Base-by-base conservation (phyloP, 2,113 vertebrate species). In the Gopherus evgoodei region DNA sequence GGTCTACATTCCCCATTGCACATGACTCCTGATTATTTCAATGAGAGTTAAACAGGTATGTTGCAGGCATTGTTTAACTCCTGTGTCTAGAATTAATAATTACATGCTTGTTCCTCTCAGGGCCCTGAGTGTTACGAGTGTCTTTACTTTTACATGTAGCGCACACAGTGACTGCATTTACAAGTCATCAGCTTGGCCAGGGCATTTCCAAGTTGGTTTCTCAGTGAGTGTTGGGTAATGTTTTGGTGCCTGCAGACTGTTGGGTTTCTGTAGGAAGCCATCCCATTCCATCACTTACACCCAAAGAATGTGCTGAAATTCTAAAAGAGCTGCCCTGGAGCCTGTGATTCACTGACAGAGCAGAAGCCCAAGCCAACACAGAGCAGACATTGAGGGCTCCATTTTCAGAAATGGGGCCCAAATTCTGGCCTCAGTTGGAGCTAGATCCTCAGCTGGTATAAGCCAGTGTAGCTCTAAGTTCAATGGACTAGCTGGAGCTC, bases 31-130 rank as follows among this genome's bases (percentile, higher is more conserved):
- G 24, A 91, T 95, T 95, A 87, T 87, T 97, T 95, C 87, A 83
- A 50, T 92, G 87, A 88, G 82, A 94, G 87, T 8, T 38, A 84
- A 81, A 49, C 86, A 76, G 89, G 29, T 87, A 4, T 83, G 92
- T 93, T 90, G 87, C 91, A 75, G 86, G 80, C 69, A 95, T 92
- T 49, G 42, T 93, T 94, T 97, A 95, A 93, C 80, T 29, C 54
- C 44, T 91, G 83, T 95, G 75, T 89, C 35, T 22, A 8, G 95
- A 84, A 96, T 97, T 76, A 90, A 76, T 79, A 95, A 97, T 88
- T 25, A 35, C 59, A 93, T 38, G 47, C 65, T 96, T 81, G 62
- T 90, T 94, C 94, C 93, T 96, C 16, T n/a, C 65, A 85, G 80
- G 95, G 54, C n/a, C 44, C 69, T 80, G 81, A 27, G 81, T 86